Evolutionary conservation across 1,140 invertebrate genomes (phyloP), one percentile per base, ranked within the genome.

Genomic region (Manduca sexta): DNA sequence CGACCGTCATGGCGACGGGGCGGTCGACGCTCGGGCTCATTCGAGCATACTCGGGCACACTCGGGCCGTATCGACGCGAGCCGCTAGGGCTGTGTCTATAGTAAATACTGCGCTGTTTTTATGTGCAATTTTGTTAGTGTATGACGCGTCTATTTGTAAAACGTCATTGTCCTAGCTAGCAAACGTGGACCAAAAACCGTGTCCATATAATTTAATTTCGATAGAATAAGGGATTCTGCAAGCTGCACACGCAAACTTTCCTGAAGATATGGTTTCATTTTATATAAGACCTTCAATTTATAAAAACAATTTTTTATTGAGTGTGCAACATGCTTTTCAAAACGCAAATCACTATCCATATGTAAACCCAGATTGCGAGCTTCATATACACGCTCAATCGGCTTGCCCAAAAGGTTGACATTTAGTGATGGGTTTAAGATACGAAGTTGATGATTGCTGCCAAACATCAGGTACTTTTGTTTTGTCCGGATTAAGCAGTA

Each of bases 281-380:
- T n/a, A n/a, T n/a, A n/a, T n/a, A n/a, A n/a, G n/a, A n/a, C n/a
- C 31, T 15, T 31, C 17, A 16, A 43, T 46, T 18, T 52, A 53
- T 17, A 53, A 43, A n/a, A 43, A 13, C n/a, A 37, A 47, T 15
- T 47, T 16, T 1, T 40, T 13, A 37, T 43, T 47, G 17, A 53
- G 47, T 30, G 39, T 43, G 18, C 43, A 47, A 29, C 13, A 5
- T 6, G 43, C 44, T 8, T 13, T 8, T 47, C 44, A 43, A 47
- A 53, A 11, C 45, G 30, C 26, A 53, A 30, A 10, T 45, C 14
- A 1, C 15, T 6, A 15, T 47, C 51, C 30, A 53, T 37, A 21
- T 12, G 34, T 3, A 52, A 12, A n/a, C 50, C 50, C 2, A 52
- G 12, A 46, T 46, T 52, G 2, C 51, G 31, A 6, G 33, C 51